Evolutionary conservation across 1,140 invertebrate species (phyloP).

Genomic region (Cyclina sinensis): DNA sequence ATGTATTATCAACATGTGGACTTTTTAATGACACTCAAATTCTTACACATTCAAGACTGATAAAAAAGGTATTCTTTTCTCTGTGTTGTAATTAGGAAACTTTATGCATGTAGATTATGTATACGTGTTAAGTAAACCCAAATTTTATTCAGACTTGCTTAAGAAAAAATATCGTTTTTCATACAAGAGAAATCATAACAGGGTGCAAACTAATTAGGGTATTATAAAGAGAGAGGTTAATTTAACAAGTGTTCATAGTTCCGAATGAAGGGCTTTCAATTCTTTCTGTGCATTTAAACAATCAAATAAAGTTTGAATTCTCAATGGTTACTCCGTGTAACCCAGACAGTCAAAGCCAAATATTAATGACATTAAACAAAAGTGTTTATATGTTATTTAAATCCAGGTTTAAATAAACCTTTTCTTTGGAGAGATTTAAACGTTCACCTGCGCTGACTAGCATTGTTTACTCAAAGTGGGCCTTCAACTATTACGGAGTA

Average conservation of each 20-base stretch:
- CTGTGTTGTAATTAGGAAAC: too few relatives aligned
- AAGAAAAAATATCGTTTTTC: neutral
- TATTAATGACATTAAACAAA: constrained; percentile 6
- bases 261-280: neutral
- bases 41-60: too few relatives aligned
- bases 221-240: neutral
- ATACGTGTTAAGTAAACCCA: neutral
- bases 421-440: neutral
- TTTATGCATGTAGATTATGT: neutral
- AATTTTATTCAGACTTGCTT: neutral
- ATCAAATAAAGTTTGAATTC: neutral
- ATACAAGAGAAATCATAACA: neutral
- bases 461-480: neutral
- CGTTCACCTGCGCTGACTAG: neutral
- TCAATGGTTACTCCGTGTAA: too few relatives aligned
- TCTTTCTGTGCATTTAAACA: neutral
- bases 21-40: too few relatives aligned
- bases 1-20: too few relatives aligned
- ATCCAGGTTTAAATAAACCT: neutral
- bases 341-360: neutral
- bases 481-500: neutral
- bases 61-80: too few relatives aligned
- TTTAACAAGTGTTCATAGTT: neutral
- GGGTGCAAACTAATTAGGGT: neutral
- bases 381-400: neutral